Conservation (phyloP, 2,113 vertebrate genomes). For the Smithornis capensis region DNA sequence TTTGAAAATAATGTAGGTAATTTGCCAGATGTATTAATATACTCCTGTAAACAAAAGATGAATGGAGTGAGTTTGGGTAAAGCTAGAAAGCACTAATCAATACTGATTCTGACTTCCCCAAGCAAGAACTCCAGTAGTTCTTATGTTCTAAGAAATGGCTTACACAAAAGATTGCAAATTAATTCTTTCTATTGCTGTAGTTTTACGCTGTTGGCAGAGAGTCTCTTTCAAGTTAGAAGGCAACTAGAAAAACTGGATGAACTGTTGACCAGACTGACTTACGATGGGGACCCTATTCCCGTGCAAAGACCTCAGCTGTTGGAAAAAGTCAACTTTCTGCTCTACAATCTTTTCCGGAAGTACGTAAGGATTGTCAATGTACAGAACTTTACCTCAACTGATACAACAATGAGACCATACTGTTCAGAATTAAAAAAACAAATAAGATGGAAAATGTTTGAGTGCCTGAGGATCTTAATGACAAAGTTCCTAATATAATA, state of each 20-base stretch:
- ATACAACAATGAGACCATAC: not conserved
- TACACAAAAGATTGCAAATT: not conserved
- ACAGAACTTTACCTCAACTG: not conserved
- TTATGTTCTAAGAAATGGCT: not conserved
- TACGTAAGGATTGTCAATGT: slow-evolving; percentile 40
- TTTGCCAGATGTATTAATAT: not conserved
- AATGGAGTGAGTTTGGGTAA: not conserved
- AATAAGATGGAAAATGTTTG: not conserved
- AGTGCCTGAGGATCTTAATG: not conserved
- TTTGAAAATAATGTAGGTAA: not conserved
- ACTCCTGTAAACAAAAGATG: not conserved
- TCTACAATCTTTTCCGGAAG: slow-evolving; percentile 93
- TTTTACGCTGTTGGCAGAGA: slow-evolving; percentile 90
- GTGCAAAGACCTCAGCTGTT: slow-evolving; percentile 87
- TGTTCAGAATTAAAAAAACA: not conserved
- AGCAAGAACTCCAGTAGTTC: not conserved
- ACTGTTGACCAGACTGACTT: slow-evolving; percentile 89
- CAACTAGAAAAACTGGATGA: slow-evolving; percentile 94
- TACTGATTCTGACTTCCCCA: not conserved
- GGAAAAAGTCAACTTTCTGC: slow-evolving; percentile 87
- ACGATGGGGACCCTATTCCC: slow-evolving; percentile 91
- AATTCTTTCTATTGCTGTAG: slow-evolving; percentile 65
- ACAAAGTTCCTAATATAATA: not conserved
- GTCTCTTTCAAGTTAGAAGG: slow-evolving; percentile 93
- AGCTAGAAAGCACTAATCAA: not conserved